A percentile compares a stretch with the other conserved stretches of the same genome.
Conservation (phyloP, 2,113 vertebrate species). For the Engystomops pustulosus region DNA sequence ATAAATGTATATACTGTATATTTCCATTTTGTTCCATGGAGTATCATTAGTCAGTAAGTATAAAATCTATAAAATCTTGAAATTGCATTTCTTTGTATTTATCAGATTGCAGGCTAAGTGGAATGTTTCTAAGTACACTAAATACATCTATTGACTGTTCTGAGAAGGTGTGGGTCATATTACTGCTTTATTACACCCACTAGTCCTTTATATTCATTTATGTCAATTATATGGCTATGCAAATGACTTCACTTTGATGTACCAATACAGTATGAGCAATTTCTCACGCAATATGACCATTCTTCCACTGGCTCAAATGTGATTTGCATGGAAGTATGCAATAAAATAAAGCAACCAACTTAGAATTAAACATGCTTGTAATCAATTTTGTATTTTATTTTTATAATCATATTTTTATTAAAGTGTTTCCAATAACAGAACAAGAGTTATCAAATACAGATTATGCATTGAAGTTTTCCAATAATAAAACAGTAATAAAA, state of each 20-base stretch:
- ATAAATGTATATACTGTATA: too few species aligned
- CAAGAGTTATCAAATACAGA: too few species aligned
- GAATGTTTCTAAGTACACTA: constrained; percentile 35
- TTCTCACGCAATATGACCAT: neutral
- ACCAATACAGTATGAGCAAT: constrained; percentile 11
- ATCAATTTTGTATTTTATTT: too few species aligned
- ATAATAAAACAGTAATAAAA: too few species aligned
- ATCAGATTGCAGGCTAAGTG: constrained; percentile 25
- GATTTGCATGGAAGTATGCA: neutral
- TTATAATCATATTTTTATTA: too few species aligned
- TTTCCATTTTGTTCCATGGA: constrained; percentile 12
- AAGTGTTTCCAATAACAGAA: too few species aligned
- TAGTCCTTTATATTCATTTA: constrained; percentile 18
- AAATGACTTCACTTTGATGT: neutral
- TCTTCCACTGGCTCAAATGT: neutral
- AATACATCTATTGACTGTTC: constrained; percentile 34
- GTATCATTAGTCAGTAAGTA: constrained; percentile 17
- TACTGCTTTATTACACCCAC: constrained; percentile 12
- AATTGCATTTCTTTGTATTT: constrained; percentile 32
- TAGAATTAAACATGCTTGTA: neutral
- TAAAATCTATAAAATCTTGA: constrained; percentile 4
- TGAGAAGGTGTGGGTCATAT: constrained; percentile 12
- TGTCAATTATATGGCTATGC: neutral
- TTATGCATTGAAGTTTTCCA: too few species aligned
- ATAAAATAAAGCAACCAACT: neutral